phyloP scores from a whole-genome alignment of 2,888 invertebrate species.

The Limnephilus rhombicus region DNA sequence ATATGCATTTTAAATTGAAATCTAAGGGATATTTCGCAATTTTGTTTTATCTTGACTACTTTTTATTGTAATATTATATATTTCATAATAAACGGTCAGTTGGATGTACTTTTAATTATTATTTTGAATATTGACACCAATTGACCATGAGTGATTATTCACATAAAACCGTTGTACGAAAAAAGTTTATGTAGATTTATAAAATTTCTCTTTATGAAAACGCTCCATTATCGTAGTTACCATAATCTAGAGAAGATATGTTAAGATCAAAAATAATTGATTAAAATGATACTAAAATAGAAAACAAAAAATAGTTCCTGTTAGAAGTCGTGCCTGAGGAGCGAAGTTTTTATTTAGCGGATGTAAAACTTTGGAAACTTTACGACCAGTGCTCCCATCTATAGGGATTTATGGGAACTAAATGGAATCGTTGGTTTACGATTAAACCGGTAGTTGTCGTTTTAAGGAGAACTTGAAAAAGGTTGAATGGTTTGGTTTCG shows the following conservation, averaged over 20 bases:
- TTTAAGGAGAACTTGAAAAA: not conserved
- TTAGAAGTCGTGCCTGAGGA: not conserved
- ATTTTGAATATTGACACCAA: no score
- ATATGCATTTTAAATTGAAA: no score
- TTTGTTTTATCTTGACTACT: no score
- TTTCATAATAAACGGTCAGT: no score
- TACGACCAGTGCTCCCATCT: constrained; percentile 33
- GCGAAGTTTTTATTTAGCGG: not conserved
- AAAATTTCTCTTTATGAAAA: no score
- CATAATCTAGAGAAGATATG: not conserved
- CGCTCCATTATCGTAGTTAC: not conserved
- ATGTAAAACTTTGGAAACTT: not conserved
- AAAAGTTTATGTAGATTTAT: no score
- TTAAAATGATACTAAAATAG: not conserved
- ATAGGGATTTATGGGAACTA: constrained; percentile 35
- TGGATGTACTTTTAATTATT: no score
- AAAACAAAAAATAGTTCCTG: not conserved
- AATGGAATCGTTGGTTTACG: not conserved
- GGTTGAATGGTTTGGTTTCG: not conserved
- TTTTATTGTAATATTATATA: no score
- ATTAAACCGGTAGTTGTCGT: constrained; percentile 34
- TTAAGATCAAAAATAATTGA: not conserved
- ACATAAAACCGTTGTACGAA: no score
- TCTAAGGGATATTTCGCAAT: no score
- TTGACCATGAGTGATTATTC: no score